Conservation (phyloP, 2,888 invertebrate genomes). For the Pseudococcus viburni region DNA sequence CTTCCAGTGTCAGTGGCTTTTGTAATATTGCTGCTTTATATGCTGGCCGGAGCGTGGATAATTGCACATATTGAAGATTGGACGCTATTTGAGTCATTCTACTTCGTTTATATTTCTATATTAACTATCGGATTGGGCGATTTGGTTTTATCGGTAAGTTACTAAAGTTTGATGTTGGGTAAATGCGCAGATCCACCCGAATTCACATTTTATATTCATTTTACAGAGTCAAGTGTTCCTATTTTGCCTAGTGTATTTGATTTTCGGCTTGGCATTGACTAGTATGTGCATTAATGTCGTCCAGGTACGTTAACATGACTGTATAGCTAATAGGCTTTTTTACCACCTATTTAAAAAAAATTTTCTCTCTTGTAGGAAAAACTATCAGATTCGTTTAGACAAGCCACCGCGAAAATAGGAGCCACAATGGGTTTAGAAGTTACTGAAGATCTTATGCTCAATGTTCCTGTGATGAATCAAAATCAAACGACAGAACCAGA, state of each 20-base stretch:
- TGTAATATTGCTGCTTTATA: conserved; percentile 85
- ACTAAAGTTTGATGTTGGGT: not conserved
- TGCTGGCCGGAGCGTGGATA: conserved; percentile 86
- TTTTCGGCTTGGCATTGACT: conserved; percentile 94
- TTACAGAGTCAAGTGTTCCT: conserved; percentile 87
- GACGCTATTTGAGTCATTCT: conserved; percentile 94
- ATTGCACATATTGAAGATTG: conserved; percentile 85
- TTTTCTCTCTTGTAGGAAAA: conserved; percentile 72
- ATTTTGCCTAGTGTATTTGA: conserved; percentile 91
- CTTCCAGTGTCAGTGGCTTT: conserved; percentile 92
- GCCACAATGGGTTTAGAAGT: conserved; percentile 86
- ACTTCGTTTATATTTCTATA: conserved; percentile 97
- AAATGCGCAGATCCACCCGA: not conserved
- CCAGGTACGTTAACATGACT: conserved; percentile 77
- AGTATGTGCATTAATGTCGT: conserved; percentile 98
- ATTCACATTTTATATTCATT: conserved; percentile 68
- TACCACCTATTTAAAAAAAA: not conserved
- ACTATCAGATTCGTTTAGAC: conserved; percentile 84
- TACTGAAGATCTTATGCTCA: not conserved
- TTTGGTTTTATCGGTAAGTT: conserved; percentile 81
- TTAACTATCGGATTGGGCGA: conserved; percentile 98
- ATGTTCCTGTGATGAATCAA: conserved; percentile 29
- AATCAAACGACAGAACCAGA: not conserved
- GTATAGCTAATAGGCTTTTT: too few relatives aligned
- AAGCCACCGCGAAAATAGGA: conserved; percentile 87